Evolutionary conservation across 37 sponge, comb jelly and placozoan species (phyloP).

Genomic region (Tethya wilhelma): DNA sequence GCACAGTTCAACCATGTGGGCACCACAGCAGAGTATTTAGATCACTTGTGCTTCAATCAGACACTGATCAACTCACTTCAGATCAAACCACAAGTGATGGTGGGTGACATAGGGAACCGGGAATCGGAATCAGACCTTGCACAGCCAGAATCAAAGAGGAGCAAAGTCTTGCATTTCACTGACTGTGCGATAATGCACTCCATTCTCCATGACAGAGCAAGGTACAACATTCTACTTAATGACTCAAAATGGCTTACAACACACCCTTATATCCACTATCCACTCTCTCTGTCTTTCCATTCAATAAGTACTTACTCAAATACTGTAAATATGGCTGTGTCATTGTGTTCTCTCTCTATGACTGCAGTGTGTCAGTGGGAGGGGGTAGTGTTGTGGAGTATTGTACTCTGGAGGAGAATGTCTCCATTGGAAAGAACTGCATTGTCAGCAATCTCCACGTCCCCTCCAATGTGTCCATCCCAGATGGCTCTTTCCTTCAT

Average conservation of each 20-base stretch:
- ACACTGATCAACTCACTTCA: conserved; percentile 23
- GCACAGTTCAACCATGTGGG: conserved; percentile 69
- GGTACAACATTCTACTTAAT: no score
- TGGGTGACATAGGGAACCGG: background rate
- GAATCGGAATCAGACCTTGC: no score
- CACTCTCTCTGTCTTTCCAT: background rate
- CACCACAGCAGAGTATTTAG: conserved; percentile 57
- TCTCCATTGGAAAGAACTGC: conserved; percentile 46
- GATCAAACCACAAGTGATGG: conserved; percentile 30
- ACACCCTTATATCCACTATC: no score
- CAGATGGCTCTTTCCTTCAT: conserved; percentile 64
- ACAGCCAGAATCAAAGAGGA: background rate
- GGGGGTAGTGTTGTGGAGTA: conserved; percentile 58
- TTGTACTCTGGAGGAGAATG: conserved; percentile 37
- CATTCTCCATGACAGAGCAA: conserved; percentile 1
- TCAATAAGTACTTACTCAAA: background rate
- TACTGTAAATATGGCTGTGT: no score
- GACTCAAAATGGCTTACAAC: no score
- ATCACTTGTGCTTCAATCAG: conserved; percentile 51
- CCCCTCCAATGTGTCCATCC: conserved; percentile 16
- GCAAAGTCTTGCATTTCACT: conserved; percentile 4
- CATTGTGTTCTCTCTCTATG: background rate
- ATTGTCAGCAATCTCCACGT: conserved; percentile 64
- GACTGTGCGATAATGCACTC: conserved; percentile 41
- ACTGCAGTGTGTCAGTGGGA: conserved; percentile 36